These are phyloP conservation scores for Triplophysa dalaica DNA, from an alignment of 2,113 vertebrate genomes.

Conservation along the genomic window DNA sequence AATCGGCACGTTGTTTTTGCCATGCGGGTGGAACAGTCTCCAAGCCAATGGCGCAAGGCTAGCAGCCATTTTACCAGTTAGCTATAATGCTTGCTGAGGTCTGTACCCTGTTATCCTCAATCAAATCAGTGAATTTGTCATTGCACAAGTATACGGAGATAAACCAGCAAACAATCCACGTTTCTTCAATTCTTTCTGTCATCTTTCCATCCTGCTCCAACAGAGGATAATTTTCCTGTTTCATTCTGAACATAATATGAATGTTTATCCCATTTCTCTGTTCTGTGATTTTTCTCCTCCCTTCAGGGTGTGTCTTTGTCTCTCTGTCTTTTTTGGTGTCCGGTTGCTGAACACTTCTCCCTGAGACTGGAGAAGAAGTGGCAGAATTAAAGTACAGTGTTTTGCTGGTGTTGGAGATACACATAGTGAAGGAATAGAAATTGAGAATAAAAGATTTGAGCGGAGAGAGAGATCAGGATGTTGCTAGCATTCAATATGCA, in stretches of 20 bases:
- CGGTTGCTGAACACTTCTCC: slow-evolving; percentile 79
- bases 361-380: slow-evolving; percentile 80
- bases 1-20: neutral
- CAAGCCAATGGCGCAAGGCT: slow-evolving; percentile 44
- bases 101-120: slow-evolving; percentile 87
- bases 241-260: slow-evolving; percentile 76
- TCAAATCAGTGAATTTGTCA: slow-evolving; percentile 75
- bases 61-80: slow-evolving; percentile 49
- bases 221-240: slow-evolving; percentile 70
- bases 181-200: slow-evolving; percentile 49
- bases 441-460: slow-evolving; percentile 13
- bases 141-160: slow-evolving; percentile 69
- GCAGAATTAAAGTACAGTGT: slow-evolving; percentile 22
- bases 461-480: slow-evolving; percentile 25
- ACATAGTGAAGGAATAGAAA: slow-evolving; percentile 7
- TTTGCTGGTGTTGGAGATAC: slow-evolving; percentile 51
- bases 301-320: slow-evolving; percentile 73
- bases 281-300: slow-evolving; percentile 82
- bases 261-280: slow-evolving; percentile 78
- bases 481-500: neutral
- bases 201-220: slow-evolving; percentile 18
- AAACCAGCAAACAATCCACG: slow-evolving; percentile 67
- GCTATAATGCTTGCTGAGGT: slow-evolving; percentile 71
- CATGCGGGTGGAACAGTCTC: slow-evolving; percentile 14
- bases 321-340: slow-evolving; percentile 75